Evolutionary conservation across 2,888 invertebrate species (phyloP).

Genomic region (Caenorhabditis sp.): DNA sequence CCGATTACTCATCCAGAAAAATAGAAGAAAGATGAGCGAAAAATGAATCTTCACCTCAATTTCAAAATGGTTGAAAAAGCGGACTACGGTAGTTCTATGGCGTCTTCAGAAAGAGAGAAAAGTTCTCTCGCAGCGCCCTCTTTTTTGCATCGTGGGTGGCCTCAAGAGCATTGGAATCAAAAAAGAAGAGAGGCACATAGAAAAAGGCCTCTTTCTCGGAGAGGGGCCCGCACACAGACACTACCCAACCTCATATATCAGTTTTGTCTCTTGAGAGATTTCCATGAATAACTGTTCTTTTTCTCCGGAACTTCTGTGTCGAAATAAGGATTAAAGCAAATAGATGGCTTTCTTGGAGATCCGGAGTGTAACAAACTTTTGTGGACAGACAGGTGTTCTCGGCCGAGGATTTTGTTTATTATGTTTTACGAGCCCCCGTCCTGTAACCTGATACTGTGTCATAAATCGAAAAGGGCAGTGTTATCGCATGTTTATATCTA

Average conservation of each 20-base stretch:
- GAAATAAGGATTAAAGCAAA: too few species aligned
- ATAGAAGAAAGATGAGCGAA: too few species aligned
- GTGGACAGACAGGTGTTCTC: too few species aligned
- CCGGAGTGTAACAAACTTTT: too few species aligned
- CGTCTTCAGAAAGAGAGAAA: background rate
- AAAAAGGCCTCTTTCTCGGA: background rate
- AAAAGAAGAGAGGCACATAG: background rate
- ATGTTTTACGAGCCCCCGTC: too few species aligned
- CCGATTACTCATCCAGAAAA: constrained; percentile 5
- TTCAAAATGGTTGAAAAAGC: background rate
- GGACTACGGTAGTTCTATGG: constrained; percentile 21
- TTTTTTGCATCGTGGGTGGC: constrained; percentile 43
- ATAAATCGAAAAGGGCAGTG: too few species aligned
- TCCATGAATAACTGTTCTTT: constrained; percentile 22
- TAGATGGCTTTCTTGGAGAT: too few species aligned
- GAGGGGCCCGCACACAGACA: background rate
- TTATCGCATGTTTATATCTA: too few species aligned
- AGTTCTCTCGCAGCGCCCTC: background rate
- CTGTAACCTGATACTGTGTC: too few species aligned
- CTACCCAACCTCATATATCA: constrained; percentile 16
- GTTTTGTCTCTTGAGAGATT: constrained; percentile 4
- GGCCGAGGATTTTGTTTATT: too few species aligned
- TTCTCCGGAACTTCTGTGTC: too few species aligned
- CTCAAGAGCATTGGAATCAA: constrained; percentile 9
- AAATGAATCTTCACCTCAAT: constrained; percentile 3